Conservation (phyloP, 2,797 vertebrate genomes). For the Manis javanica region DNA sequence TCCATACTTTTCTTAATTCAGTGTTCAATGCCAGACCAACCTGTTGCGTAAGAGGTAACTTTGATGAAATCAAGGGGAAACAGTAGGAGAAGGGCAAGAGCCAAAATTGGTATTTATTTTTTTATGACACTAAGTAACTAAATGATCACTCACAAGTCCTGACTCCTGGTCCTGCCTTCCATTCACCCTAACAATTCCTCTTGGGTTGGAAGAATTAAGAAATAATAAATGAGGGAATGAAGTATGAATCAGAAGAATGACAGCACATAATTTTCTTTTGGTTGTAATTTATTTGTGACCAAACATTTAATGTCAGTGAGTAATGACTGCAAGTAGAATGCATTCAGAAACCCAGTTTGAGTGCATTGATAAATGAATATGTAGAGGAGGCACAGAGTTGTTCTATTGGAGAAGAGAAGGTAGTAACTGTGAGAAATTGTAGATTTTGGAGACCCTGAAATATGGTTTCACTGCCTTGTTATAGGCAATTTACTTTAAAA, state of each 20-base stretch:
- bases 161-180: not conserved
- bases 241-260: not conserved
- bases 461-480: not conserved
- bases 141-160: not conserved
- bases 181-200: not conserved
- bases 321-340: not conserved
- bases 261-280: not conserved
- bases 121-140: not conserved
- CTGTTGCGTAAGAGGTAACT: not conserved
- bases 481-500: conserved; percentile 2
- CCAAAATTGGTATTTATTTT: not conserved
- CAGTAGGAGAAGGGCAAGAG: not conserved
- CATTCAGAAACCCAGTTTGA: not conserved
- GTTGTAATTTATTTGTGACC: not conserved
- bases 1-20: not conserved
- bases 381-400: not conserved
- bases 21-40: not conserved
- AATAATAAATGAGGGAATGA: not conserved
- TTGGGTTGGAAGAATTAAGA: not conserved
- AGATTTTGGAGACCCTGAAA: not conserved
- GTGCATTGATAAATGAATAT: not conserved
- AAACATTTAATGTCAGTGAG: not conserved
- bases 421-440: not conserved
- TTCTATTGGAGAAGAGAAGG: not conserved
- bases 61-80: not conserved